A percentile compares a stretch with the other conserved stretches of the same genome.
These are phyloP conservation scores for Campylomormyrus tamandua DNA, from an alignment of 2,113 vertebrate species.

Conservation along the genomic window DNA sequence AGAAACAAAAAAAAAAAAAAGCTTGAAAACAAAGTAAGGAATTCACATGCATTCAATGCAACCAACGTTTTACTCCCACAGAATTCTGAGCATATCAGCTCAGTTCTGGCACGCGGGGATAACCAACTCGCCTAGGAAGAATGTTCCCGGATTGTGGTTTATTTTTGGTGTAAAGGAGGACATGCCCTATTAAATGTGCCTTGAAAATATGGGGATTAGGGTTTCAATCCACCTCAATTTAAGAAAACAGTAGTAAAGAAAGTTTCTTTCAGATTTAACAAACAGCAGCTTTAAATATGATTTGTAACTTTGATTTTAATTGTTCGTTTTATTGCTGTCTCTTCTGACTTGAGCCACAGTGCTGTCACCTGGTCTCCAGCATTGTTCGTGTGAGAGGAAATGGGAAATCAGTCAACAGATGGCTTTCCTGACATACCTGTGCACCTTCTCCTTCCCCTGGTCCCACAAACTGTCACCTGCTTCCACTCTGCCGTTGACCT, in stretches of 20 bases:
- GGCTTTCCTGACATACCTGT: conserved; percentile 20
- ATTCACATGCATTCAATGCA: conserved; percentile 2
- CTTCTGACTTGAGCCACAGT: neutral
- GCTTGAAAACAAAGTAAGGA: conserved; percentile 10
- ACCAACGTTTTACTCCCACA: conserved; percentile 9
- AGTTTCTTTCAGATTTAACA: neutral
- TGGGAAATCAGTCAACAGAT: conserved; percentile 1
- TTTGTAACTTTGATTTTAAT: neutral
- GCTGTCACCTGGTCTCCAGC: neutral
- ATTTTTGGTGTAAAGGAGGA: neutral
- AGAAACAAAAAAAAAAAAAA: neutral
- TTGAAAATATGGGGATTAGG: neutral
- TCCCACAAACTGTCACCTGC: conserved; percentile 5
- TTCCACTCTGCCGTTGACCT: conserved; percentile 6
- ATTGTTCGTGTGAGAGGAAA: neutral
- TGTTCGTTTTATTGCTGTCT: neutral
- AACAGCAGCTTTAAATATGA: neutral
- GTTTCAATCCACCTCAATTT: neutral
- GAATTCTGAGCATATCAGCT: conserved; percentile 6
- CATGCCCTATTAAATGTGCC: neutral
- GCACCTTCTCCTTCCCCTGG: neutral
- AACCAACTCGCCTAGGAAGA: neutral
- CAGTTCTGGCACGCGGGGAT: neutral
- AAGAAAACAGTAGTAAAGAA: neutral
- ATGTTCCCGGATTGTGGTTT: neutral